Evolutionary conservation across 2,888 invertebrate species (phyloP).

Genomic region (Drosophila ustulata): DNA sequence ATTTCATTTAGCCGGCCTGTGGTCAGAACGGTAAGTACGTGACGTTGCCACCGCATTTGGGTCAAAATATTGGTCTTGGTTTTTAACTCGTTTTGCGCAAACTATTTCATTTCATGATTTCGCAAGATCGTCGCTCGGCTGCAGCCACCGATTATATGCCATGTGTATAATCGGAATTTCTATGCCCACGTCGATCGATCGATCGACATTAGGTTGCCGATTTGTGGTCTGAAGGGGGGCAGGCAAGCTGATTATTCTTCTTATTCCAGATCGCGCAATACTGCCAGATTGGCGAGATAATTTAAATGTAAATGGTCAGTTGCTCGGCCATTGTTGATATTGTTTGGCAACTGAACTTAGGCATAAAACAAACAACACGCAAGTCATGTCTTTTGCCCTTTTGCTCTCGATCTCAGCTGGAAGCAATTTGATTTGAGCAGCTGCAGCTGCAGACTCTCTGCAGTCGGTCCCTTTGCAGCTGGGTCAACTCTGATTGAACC

Average conservation of each 20-base stretch:
- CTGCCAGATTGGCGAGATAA: neutral
- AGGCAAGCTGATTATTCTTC: neutral
- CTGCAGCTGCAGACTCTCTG: neutral
- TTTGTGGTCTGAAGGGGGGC: neutral
- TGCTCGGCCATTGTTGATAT: neutral
- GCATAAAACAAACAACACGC: neutral
- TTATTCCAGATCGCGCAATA: neutral
- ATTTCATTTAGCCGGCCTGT: constrained; percentile 40
- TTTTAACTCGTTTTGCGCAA: constrained; percentile 58
- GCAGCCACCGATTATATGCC: constrained; percentile 3
- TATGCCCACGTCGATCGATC: neutral
- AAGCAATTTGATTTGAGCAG: constrained; percentile 4
- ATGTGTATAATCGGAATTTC: constrained; percentile 28
- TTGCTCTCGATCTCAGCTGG: constrained; percentile 1
- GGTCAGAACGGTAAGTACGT: constrained; percentile 66
- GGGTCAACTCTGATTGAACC: constrained; percentile 14
- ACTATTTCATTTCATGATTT: constrained; percentile 42
- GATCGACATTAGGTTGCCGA: neutral
- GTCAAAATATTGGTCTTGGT: constrained; percentile 59
- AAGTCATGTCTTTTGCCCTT: constrained; percentile 3
- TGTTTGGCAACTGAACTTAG: constrained; percentile 1
- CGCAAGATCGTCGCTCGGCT: constrained; percentile 9
- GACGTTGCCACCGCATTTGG: constrained; percentile 53
- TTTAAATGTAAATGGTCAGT: neutral
- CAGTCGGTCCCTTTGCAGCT: constrained; percentile 2